Percentiles rank a stretch among this genome's conserved stretches.
phyloP scores from a whole-genome alignment of 2,888 invertebrate species.

The Meloe dianella region DNA sequence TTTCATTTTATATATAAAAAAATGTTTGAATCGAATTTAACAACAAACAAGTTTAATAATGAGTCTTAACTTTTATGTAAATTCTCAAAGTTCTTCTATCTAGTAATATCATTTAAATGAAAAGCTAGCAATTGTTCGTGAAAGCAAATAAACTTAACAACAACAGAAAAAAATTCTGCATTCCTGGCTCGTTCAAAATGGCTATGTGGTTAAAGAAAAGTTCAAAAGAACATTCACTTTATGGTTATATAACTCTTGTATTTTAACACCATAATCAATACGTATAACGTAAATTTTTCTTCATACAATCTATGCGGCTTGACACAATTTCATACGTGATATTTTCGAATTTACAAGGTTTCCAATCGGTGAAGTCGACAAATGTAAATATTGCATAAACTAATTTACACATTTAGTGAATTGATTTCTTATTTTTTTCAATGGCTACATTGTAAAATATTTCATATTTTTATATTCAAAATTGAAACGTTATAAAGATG shows the following conservation, averaged over 20 bases:
- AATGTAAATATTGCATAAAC: too few relatives aligned
- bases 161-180: neutral
- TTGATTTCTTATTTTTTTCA: neutral
- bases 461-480: too few relatives aligned
- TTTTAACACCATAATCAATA: constrained; percentile 1
- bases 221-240: constrained; percentile 10
- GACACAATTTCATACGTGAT: neutral
- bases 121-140: neutral
- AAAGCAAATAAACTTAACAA: neutral
- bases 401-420: neutral
- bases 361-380: too few relatives aligned
- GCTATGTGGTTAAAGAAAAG: neutral
- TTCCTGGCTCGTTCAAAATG: neutral
- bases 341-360: neutral
- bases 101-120: neutral
- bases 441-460: too few relatives aligned
- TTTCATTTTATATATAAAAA: constrained; percentile 8
- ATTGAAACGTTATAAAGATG: too few relatives aligned
- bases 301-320: neutral
- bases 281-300: neutral
- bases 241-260: neutral
- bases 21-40: too few relatives aligned
- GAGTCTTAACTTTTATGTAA: neutral
- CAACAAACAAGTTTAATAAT: neutral
- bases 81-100: neutral